phyloP scores from a whole-genome alignment of 2,797 vertebrate species.

The Enteromius thamalakanensis region DNA sequence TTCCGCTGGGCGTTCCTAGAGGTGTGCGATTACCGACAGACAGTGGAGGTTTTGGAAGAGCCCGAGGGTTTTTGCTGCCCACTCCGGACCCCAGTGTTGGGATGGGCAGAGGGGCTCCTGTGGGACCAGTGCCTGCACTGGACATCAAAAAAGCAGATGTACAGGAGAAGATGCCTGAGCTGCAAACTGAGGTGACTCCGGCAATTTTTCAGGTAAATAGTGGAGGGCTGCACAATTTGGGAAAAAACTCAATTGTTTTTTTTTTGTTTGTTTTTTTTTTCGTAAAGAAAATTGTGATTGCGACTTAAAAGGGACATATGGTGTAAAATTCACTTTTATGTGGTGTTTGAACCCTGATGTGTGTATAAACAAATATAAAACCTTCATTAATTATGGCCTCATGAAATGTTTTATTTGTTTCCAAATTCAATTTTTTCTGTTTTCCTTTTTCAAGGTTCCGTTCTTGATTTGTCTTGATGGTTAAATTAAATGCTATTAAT shows the following conservation, averaged over 20 bases:
- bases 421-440: not conserved
- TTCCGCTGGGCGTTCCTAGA: constrained; percentile 58
- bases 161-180: not conserved
- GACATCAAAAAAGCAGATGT: constrained; percentile 10
- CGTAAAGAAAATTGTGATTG: not conserved
- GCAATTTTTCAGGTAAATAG: not conserved
- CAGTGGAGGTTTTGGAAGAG: constrained; percentile 57
- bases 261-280: not conserved
- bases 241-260: not conserved
- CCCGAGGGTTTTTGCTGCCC: constrained; percentile 61
- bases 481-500: not conserved
- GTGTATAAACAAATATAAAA: not conserved
- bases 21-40: constrained; percentile 54
- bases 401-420: not conserved
- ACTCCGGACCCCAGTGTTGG: constrained; percentile 27
- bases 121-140: not conserved
- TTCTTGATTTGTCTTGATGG: not conserved
- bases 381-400: not conserved
- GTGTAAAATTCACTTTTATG: not conserved
- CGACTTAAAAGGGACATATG: not conserved
- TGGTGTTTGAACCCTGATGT: not conserved
- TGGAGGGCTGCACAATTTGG: not conserved
- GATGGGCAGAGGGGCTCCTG: constrained; percentile 1
- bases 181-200: not conserved
- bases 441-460: not conserved